Evolutionary conservation across 1,140 invertebrate species (phyloP).

Genomic region (Brachionus plicatilis): DNA sequence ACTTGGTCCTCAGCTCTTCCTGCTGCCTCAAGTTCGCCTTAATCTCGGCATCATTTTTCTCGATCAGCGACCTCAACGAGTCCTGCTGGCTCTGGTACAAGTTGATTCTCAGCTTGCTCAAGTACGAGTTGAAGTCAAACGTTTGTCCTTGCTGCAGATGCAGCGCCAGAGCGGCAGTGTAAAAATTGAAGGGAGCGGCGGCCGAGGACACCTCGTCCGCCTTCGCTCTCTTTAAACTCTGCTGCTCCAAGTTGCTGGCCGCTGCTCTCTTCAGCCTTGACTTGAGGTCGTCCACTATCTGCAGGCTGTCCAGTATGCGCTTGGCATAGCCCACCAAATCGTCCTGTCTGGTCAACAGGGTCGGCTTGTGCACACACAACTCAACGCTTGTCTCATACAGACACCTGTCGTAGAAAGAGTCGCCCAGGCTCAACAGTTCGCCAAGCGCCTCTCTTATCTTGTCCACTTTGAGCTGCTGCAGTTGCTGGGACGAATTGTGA

Average conservation of each 20-base stretch:
- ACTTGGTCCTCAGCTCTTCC: not conserved
- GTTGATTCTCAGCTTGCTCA: not conserved
- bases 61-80: not conserved
- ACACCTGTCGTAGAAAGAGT: constrained; percentile 11
- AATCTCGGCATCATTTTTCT: not conserved
- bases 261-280: not conserved
- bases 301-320: not conserved
- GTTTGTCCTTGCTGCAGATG: not conserved
- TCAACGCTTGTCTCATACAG: not conserved
- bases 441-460: not conserved
- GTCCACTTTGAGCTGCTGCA: not conserved
- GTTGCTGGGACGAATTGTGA: not conserved
- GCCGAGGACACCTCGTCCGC: not conserved
- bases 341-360: not conserved
- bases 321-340: not conserved
- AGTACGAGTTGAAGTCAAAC: not conserved
- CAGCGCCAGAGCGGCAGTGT: constrained; percentile 1
- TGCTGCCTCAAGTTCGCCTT: not conserved
- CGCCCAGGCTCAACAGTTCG: not conserved
- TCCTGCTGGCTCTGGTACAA: not conserved
- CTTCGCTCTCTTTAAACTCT: not conserved
- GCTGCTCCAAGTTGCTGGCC: not conserved
- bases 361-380: constrained; percentile 12
- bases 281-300: not conserved
- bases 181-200: not conserved